A percentile compares a stretch with the other conserved stretches of the same genome.
Conservation (phyloP, 2,888 invertebrate species). For the Pachycephus smyrnensis region DNA sequence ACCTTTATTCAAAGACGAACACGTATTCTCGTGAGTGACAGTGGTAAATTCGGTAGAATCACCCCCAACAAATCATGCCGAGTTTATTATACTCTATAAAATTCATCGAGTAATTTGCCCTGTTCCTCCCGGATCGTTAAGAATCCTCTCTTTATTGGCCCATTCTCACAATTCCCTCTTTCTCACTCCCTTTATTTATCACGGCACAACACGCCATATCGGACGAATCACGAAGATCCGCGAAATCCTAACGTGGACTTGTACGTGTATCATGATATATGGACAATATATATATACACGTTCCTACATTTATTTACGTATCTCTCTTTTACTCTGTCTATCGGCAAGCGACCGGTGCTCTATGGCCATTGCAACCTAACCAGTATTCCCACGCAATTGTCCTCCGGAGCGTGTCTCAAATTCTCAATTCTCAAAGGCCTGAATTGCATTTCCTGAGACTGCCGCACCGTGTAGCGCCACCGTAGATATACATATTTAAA, state of each 20-base stretch:
- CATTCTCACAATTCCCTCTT: not conserved
- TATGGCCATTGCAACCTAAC: conserved; percentile 37
- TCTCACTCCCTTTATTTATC: not conserved
- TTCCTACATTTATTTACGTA: conserved; percentile 22
- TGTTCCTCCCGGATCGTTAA: not conserved
- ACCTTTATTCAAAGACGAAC: not conserved
- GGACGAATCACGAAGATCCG: not conserved
- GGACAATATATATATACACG: not conserved
- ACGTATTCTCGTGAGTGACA: not conserved
- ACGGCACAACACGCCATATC: not conserved
- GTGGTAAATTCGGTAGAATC: not conserved
- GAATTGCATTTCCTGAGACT: not conserved
- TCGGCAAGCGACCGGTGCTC: conserved; percentile 17
- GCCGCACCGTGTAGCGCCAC: not conserved
- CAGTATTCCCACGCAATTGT: conserved; percentile 51
- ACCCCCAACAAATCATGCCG: not conserved
- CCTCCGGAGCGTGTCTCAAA: conserved; percentile 28
- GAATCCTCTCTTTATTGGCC: not conserved
- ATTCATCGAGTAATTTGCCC: not conserved
- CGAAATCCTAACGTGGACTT: not conserved
- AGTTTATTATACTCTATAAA: not conserved
- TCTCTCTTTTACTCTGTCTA: conserved; percentile 21
- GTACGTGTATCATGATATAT: not conserved
- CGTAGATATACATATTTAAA: not conserved
- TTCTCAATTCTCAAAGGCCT: not conserved